phyloP scores from a whole-genome alignment of 2,797 vertebrate genomes.

The Enteromius trimaculatus region DNA sequence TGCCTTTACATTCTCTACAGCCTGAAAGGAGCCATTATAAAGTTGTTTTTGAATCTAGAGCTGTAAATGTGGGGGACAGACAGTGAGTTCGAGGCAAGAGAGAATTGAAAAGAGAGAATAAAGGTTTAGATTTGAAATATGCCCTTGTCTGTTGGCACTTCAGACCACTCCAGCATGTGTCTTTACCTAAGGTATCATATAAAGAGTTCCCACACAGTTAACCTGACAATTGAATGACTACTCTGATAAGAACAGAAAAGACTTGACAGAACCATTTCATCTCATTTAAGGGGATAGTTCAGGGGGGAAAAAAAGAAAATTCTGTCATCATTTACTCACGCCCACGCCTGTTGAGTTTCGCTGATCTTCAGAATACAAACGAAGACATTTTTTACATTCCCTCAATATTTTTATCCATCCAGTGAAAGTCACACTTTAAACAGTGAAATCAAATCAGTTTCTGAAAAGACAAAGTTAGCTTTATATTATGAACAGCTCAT shows the following conservation, averaged over 20 bases:
- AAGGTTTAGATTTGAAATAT: constrained; percentile 15
- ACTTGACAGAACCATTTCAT: constrained; percentile 3
- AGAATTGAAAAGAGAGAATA: constrained; percentile 1
- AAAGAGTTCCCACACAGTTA: constrained; percentile 10
- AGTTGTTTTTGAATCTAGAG: constrained; percentile 14
- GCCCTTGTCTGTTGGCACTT: constrained; percentile 12
- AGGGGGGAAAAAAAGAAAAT: neutral
- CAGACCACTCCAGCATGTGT: constrained; percentile 5
- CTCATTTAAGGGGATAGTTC: constrained; percentile 18
- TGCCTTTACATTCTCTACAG: neutral
- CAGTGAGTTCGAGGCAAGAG: neutral
- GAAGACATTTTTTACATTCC: neutral
- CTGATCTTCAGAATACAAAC: neutral
- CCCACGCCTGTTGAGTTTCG: neutral
- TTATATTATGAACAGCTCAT: neutral
- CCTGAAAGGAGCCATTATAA: constrained; percentile 19
- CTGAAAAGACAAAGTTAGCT: neutral
- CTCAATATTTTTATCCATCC: neutral
- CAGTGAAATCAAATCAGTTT: neutral
- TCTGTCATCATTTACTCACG: neutral
- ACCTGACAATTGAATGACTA: constrained; percentile 29
- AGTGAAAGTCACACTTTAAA: neutral
- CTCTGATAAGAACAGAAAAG: constrained; percentile 32
- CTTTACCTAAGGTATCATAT: constrained; percentile 1
- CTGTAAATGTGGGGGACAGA: constrained; percentile 20